Percentiles rank a stretch among this genome's conserved stretches.
phyloP scores from a whole-genome alignment of 30 jellyfish, hydroid and myxozoan species.

The Rhopilema esculentum region DNA sequence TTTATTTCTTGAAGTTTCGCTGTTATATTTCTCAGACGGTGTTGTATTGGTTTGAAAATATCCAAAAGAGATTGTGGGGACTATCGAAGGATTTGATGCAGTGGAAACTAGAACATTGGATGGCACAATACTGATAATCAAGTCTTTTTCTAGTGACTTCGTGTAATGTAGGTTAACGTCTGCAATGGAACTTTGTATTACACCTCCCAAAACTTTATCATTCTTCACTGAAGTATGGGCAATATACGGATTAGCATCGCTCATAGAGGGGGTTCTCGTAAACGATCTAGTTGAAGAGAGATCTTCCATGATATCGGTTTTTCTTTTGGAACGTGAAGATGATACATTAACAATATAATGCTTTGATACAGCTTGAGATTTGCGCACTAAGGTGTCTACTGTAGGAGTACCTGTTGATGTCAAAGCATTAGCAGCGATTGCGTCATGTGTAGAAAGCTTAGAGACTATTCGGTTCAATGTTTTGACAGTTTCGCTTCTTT shows the following conservation, averaged over 20 bases:
- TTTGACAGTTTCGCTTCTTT: conserved; percentile 20
- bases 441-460: conserved; percentile 6
- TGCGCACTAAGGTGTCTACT: neutral
- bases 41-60: no score
- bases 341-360: no score
- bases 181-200: neutral
- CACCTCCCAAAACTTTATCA: neutral
- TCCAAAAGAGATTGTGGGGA: no score
- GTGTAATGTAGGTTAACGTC: neutral
- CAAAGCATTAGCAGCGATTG: neutral
- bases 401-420: neutral
- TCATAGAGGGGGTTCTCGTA: no score
- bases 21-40: neutral
- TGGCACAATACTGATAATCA: neutral
- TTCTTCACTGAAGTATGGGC: neutral
- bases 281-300: no score
- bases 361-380: neutral
- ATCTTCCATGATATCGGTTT: no score
- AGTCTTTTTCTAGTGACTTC: neutral
- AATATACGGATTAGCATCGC: no score
- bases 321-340: no score
- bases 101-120: neutral
- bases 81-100: neutral
- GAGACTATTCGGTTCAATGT: conserved; percentile 49
- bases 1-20: no score